A percentile compares a stretch with the other conserved stretches of the same genome.
These are phyloP conservation scores for Drosophila colorata DNA, from an alignment of 2,888 invertebrate genomes.

Conservation along the genomic window DNA sequence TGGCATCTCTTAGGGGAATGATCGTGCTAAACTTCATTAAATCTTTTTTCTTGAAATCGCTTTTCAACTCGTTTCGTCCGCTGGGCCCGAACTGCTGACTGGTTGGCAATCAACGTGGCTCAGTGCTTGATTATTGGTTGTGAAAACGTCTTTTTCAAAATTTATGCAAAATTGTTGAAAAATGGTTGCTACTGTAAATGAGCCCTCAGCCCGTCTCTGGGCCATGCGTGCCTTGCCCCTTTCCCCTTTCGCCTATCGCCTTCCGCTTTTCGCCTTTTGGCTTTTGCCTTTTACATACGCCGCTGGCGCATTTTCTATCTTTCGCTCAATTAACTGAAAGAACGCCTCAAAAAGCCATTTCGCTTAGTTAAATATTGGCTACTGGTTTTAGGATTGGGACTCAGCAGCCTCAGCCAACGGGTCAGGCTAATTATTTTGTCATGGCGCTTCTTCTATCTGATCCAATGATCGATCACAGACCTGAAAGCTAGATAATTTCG, in stretches of 20 bases:
- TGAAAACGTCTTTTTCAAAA: constrained; percentile 72
- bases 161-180: constrained; percentile 78
- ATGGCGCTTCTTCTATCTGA: constrained; percentile 21
- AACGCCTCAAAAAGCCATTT: constrained; percentile 52
- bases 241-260: background rate
- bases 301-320: constrained; percentile 55
- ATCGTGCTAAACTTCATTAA: constrained; percentile 83
- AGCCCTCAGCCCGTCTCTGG: constrained; percentile 30
- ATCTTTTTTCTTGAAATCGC: constrained; percentile 65
- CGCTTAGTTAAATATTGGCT: constrained; percentile 62
- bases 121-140: constrained; percentile 73
- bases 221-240: constrained; percentile 4
- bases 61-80: constrained; percentile 42
- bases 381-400: constrained; percentile 54
- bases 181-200: constrained; percentile 76
- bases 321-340: constrained; percentile 46
- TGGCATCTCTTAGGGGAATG: constrained; percentile 60
- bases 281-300: constrained; percentile 19
- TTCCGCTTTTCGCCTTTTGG: background rate
- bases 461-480: constrained; percentile 31
- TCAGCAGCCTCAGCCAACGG: constrained; percentile 9
- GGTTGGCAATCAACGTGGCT: constrained; percentile 58
- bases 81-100: constrained; percentile 14
- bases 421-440: constrained; percentile 42
- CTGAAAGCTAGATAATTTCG: background rate